These are phyloP conservation scores for Petrocephalus schoutedeni DNA, from an alignment of 2,797 vertebrate species.

Conservation along the genomic window DNA sequence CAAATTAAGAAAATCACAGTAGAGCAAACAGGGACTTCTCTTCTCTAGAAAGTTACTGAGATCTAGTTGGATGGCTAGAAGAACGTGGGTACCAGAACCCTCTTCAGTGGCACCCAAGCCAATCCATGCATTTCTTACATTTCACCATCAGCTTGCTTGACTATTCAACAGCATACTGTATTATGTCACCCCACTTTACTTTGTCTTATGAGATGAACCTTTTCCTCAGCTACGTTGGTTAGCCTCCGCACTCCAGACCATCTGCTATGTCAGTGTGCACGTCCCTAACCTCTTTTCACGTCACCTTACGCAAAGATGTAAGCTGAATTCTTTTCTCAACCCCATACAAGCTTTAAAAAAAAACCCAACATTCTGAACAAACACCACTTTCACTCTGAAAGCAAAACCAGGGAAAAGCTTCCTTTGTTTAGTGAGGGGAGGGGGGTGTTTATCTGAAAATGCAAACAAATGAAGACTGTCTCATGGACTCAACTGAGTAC, in stretches of 20 bases:
- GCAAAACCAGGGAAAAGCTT: neutral
- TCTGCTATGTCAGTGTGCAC: neutral
- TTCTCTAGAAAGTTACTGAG: neutral
- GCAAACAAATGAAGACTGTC: constrained; percentile 10
- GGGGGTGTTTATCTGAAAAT: neutral
- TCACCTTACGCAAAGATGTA: neutral
- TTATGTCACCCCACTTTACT: neutral
- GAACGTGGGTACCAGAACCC: neutral
- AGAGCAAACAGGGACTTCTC: neutral
- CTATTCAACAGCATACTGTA: neutral
- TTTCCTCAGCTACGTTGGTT: neutral
- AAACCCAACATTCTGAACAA: neutral
- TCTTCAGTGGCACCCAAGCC: too few species aligned
- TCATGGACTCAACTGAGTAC: constrained; percentile 12
- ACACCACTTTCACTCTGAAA: neutral
- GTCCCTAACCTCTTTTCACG: neutral
- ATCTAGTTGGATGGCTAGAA: neutral
- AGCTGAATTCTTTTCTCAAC: neutral
- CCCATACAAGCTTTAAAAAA: neutral
- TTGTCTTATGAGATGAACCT: neutral
- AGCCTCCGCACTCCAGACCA: neutral
- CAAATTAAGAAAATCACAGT: neutral
- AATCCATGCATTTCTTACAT: too few species aligned
- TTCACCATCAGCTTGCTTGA: too few species aligned
- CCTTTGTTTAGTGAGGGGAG: neutral